phyloP scores from a whole-genome alignment of 2,888 invertebrate species.

The Allygus modestus region DNA sequence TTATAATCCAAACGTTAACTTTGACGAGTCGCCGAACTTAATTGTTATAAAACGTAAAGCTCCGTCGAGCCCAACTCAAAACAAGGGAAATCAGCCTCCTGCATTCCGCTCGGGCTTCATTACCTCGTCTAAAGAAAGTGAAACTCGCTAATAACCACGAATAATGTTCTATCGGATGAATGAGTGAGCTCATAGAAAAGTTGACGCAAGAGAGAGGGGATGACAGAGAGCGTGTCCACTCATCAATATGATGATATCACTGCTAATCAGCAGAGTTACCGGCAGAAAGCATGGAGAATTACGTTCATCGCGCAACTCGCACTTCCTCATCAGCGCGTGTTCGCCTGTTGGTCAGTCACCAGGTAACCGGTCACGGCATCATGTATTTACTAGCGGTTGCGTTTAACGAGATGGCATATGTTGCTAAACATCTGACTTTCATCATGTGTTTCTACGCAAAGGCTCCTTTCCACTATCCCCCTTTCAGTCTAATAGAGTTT shows the following conservation, averaged over 20 bases:
- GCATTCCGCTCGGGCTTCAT: not conserved
- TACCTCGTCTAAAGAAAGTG: slow-evolving; percentile 6
- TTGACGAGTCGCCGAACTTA: too few species aligned
- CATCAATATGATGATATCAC: slow-evolving; percentile 33
- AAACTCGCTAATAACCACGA: not conserved
- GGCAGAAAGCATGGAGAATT: slow-evolving; percentile 38
- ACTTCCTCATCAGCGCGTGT: slow-evolving; percentile 7
- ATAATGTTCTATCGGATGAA: slow-evolving; percentile 11
- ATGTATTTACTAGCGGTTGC: too few species aligned
- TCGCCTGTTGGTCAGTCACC: not conserved
- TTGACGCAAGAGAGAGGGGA: not conserved
- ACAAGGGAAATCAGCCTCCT: not conserved
- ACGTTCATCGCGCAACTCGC: not conserved
- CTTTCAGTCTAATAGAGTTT: too few species aligned
- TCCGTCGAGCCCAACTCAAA: not conserved
- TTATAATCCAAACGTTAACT: too few species aligned
- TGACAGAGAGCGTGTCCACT: not conserved
- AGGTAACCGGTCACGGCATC: not conserved
- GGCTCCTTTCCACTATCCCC: too few species aligned
- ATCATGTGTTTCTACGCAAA: too few species aligned
- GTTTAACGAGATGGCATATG: too few species aligned
- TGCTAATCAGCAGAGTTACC: slow-evolving; percentile 20
- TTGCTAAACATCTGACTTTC: too few species aligned
- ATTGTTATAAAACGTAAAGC: too few species aligned
- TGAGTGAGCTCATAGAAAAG: slow-evolving; percentile 7